Conservation (phyloP, 2,888 invertebrate species). For the Branchellion lobata region DNA sequence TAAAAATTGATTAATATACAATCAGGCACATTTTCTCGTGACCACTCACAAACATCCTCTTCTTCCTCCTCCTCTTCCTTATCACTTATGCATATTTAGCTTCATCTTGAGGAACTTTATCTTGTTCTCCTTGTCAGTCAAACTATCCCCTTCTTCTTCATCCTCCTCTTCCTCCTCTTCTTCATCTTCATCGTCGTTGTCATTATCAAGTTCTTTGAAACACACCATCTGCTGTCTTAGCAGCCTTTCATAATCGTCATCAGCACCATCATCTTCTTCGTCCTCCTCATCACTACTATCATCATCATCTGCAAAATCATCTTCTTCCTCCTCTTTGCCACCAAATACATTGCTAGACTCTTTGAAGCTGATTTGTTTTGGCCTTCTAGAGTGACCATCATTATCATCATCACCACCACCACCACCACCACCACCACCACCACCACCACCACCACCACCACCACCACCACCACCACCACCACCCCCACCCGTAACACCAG, state of each 20-base stretch:
- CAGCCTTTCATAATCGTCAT: background rate
- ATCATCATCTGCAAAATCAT: background rate
- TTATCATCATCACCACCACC: too few relatives aligned
- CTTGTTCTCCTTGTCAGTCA: slow-evolving; percentile 59
- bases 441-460: too few relatives aligned
- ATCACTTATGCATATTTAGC: slow-evolving; percentile 51
- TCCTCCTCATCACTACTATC: background rate
- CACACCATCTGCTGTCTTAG: background rate
- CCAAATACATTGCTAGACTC: background rate
- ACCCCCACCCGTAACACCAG: too few relatives aligned
- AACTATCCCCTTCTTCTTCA: slow-evolving; percentile 56
- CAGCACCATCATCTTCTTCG: background rate
- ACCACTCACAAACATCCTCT: too few relatives aligned
- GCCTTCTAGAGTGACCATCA: background rate
- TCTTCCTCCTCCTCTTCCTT: too few relatives aligned
- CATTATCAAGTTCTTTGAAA: slow-evolving; percentile 33
- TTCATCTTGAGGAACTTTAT: slow-evolving; percentile 57
- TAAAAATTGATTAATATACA: too few relatives aligned
- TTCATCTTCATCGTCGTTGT: slow-evolving; percentile 28
- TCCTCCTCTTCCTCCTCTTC: slow-evolving; percentile 33
- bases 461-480: too few relatives aligned
- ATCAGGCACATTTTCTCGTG: too few relatives aligned
- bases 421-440: too few relatives aligned
- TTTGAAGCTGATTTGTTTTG: background rate
- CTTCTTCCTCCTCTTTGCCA: background rate